Conservation (phyloP, 2,888 invertebrate species). For the Acleris emargana region DNA sequence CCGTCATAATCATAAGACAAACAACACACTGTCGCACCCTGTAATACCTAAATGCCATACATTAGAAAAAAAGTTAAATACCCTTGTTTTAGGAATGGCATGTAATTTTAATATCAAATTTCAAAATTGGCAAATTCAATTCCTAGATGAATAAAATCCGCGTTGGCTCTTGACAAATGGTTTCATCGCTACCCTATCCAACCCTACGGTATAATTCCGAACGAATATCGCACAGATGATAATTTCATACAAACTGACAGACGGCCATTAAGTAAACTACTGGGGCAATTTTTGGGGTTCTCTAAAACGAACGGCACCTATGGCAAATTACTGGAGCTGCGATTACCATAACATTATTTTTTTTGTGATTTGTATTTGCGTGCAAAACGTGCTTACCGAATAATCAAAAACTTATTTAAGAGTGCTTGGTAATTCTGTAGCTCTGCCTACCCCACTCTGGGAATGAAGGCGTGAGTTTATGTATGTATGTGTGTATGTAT, state of each 20-base stretch:
- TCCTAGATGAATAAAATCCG: conserved; percentile 28
- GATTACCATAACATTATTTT: no score
- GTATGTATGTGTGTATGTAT: no score
- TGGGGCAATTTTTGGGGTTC: conserved; percentile 54
- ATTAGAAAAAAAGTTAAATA: neutral
- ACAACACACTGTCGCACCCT: neutral
- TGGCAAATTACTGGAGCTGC: conserved; percentile 39
- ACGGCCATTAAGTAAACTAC: conserved; percentile 53
- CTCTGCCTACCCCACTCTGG: no score
- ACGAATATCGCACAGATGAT: conserved; percentile 59
- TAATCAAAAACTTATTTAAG: no score
- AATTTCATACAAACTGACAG: conserved; percentile 65
- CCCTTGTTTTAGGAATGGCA: neutral
- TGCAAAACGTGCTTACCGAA: no score
- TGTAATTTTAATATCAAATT: no score
- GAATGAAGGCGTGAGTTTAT: no score
- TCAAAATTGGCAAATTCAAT: conserved; percentile 4
- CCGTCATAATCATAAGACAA: neutral
- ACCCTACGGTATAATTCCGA: conserved; percentile 35
- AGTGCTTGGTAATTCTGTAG: no score
- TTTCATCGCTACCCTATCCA: conserved; percentile 38
- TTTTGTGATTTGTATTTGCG: no score
- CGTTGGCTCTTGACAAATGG: conserved; percentile 46
- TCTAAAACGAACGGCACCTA: conserved; percentile 42
- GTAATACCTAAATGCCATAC: neutral